Evolutionary conservation across 2,888 invertebrate species (phyloP).

Genomic region (Noctua janthe): DNA sequence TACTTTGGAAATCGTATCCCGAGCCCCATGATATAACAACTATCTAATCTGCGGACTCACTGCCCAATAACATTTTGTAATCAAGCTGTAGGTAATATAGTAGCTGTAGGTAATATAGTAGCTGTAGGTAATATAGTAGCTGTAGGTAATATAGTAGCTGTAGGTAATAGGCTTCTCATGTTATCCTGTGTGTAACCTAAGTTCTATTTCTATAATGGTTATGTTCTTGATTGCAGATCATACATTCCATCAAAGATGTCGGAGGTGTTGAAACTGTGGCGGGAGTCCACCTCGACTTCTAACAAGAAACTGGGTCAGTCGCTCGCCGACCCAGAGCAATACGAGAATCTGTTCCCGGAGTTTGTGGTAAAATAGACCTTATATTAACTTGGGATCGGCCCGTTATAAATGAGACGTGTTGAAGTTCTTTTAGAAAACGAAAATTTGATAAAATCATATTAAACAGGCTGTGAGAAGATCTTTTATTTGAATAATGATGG

Average conservation of each 20-base stretch:
- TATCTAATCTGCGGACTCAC: background rate
- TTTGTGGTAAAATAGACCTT: conserved; percentile 71
- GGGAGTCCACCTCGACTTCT: conserved; percentile 93
- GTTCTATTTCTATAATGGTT: background rate
- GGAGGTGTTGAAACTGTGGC: conserved; percentile 96
- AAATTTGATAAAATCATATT: background rate
- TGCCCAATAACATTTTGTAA: background rate
- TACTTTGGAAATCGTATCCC: background rate
- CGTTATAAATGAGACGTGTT: background rate
- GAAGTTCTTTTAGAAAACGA: background rate
- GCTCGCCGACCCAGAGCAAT: conserved; percentile 98
- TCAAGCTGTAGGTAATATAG: background rate
- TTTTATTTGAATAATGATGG: background rate
- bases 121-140: background rate
- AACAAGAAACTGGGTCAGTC: conserved; percentile 98
- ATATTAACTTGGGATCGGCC: background rate
- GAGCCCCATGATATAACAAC: background rate
- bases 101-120: too few species aligned
- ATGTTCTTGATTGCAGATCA: conserved; percentile 90
- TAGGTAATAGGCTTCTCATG: background rate
- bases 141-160: too few species aligned
- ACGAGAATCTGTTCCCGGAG: conserved; percentile 98
- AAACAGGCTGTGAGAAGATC: background rate
- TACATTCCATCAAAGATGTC: conserved; percentile 98
- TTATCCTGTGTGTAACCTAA: background rate